Percentiles rank a stretch among this genome's conserved stretches.
Evolutionary conservation across 2,113 vertebrate genomes (phyloP).

Genomic region (Paradisaea rubra): DNA sequence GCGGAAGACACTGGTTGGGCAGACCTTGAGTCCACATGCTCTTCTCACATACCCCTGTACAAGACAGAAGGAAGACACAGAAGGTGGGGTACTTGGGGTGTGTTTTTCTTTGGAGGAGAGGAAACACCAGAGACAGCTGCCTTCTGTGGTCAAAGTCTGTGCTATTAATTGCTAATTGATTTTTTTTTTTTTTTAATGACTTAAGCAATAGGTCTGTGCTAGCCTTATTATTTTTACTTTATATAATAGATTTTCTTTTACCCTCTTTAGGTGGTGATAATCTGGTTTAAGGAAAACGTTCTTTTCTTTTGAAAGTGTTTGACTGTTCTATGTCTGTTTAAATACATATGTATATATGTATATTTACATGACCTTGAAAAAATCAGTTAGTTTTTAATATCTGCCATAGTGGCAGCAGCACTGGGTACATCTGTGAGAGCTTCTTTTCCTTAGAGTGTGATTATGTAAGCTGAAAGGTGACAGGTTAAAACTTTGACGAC

Average conservation of each 20-base stretch:
- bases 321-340: background rate
- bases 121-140: background rate
- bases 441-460: background rate
- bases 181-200: background rate
- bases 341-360: background rate
- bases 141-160: background rate
- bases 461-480: background rate
- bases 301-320: background rate
- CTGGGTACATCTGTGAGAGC: background rate
- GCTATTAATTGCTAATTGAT: background rate
- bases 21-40: background rate
- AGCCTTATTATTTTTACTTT: background rate
- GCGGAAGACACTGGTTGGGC: background rate
- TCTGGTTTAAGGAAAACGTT: background rate
- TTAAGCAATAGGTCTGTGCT: background rate
- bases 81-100: background rate
- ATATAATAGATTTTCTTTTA: background rate
- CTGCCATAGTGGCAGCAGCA: background rate
- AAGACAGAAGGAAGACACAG: background rate
- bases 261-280: background rate
- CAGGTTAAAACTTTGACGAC: background rate
- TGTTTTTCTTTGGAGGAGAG: background rate
- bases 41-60: background rate
- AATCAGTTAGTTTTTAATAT: background rate
- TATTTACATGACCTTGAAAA: background rate